A percentile compares a stretch with the other conserved stretches of the same genome.
Conservation (phyloP, 2,888 invertebrate species). For the Orgyia antiqua region DNA sequence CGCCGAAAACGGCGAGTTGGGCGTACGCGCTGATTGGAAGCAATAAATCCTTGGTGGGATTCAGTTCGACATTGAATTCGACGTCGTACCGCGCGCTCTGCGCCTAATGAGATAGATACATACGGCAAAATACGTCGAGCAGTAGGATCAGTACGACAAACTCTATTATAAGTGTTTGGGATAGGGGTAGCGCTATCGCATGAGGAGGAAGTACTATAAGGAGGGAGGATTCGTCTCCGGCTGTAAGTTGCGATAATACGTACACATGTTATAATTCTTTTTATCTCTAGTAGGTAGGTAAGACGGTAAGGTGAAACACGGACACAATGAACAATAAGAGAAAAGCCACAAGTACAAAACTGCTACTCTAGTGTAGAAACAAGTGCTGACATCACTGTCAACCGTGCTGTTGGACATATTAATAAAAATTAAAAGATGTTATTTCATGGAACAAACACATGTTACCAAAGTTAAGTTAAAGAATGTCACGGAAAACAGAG, state of each 20-base stretch:
- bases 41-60: conserved; percentile 7
- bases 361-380: too few relatives aligned
- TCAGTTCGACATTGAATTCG: conserved; percentile 30
- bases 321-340: too few relatives aligned
- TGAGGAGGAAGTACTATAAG: conserved; percentile 55
- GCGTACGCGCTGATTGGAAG: conserved; percentile 31
- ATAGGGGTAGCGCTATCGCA: conserved; percentile 57
- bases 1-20: conserved; percentile 43
- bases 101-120: conserved; percentile 38
- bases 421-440: too few relatives aligned
- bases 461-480: too few relatives aligned
- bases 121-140: conserved; percentile 41
- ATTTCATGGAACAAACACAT: too few relatives aligned
- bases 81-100: conserved; percentile 41
- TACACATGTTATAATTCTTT: too few relatives aligned
- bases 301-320: too few relatives aligned
- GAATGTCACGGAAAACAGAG: too few relatives aligned
- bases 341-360: too few relatives aligned
- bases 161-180: conserved; percentile 29
- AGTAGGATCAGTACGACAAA: conserved; percentile 27
- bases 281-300: too few relatives aligned
- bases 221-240: conserved; percentile 51
- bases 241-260: conserved; percentile 28
- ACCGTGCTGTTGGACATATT: too few relatives aligned
- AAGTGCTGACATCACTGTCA: too few relatives aligned